Percentiles rank a stretch among this genome's conserved stretches.
Conservation (phyloP, 2,113 vertebrate genomes). For the Parus major region DNA sequence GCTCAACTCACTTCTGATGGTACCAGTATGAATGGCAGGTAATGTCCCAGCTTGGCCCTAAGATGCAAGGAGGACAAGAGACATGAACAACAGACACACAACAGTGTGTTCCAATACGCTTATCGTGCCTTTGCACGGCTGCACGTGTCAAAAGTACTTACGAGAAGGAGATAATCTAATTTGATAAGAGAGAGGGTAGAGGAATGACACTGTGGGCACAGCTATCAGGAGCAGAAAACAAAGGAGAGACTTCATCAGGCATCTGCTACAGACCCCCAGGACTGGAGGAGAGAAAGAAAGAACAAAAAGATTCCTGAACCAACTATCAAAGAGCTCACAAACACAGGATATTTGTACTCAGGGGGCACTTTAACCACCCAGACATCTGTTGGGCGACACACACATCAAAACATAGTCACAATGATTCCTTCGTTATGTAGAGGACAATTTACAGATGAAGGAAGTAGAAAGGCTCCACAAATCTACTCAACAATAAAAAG, state of each 20-base stretch:
- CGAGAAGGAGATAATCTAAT: conserved; percentile 16
- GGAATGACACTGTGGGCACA: conserved; percentile 26
- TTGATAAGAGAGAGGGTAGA: conserved; percentile 30
- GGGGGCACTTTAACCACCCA: conserved; percentile 66
- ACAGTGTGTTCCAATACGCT: background rate
- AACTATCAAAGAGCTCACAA: conserved; percentile 60
- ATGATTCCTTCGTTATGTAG: conserved; percentile 33
- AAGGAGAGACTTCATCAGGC: conserved; percentile 15
- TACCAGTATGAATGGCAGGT: background rate
- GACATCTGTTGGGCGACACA: conserved; percentile 65
- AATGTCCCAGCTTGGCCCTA: background rate
- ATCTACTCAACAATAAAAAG: background rate
- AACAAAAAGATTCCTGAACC: conserved; percentile 65
- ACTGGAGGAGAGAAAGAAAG: conserved; percentile 36
- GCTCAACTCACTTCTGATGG: background rate
- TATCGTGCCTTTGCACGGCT: background rate
- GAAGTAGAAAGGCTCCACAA: conserved; percentile 27
- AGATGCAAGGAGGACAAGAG: background rate
- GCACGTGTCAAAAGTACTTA: conserved; percentile 14
- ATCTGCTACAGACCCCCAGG: conserved; percentile 62
- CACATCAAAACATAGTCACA: conserved; percentile 55
- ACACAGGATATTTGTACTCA: conserved; percentile 68
- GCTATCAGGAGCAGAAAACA: conserved; percentile 46
- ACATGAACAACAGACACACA: background rate
- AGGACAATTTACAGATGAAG: conserved; percentile 64